These are phyloP conservation scores for Amblyopsis rosae DNA, from an alignment of 2,113 vertebrate genomes.

Conservation along the genomic window DNA sequence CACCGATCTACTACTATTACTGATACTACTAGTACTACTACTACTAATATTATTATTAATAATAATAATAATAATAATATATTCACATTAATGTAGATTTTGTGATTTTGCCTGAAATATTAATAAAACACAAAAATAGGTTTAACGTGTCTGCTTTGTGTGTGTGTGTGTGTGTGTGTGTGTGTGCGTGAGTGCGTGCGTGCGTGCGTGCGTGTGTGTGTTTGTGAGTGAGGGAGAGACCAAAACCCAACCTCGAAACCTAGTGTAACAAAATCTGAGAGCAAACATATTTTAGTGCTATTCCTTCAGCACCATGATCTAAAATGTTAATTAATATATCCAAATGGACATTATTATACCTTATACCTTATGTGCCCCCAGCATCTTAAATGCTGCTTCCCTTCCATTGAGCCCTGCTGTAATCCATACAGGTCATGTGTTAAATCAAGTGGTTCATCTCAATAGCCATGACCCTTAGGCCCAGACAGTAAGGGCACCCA, in stretches of 20 bases:
- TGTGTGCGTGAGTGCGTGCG: no score
- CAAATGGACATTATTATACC: no score
- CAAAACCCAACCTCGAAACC: no score
- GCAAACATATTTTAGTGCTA: slow-evolving; percentile 3
- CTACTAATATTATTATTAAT: neutral
- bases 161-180: slow-evolving; percentile 25
- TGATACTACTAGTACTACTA: neutral
- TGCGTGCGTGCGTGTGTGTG: neutral
- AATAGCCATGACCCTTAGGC: slow-evolving; percentile 31
- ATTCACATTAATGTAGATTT: no score
- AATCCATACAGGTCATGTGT: slow-evolving; percentile 51
- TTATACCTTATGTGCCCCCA: no score
- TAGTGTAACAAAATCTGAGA: no score
- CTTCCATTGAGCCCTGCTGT: slow-evolving; percentile 41
- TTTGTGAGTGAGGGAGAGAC: neutral
- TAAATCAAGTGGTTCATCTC: slow-evolving; percentile 44
- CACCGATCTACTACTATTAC: neutral
- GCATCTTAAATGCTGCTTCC: neutral
- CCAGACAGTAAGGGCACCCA: neutral
- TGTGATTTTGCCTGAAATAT: no score
- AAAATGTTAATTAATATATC: neutral
- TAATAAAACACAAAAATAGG: no score
- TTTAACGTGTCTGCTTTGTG: slow-evolving; percentile 9
- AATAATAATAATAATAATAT: no score
- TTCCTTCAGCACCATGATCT: slow-evolving; percentile 26